These are phyloP conservation scores for Paramormyrops hopkinsi DNA, from an alignment of 2,797 vertebrate species.

Conservation along the genomic window DNA sequence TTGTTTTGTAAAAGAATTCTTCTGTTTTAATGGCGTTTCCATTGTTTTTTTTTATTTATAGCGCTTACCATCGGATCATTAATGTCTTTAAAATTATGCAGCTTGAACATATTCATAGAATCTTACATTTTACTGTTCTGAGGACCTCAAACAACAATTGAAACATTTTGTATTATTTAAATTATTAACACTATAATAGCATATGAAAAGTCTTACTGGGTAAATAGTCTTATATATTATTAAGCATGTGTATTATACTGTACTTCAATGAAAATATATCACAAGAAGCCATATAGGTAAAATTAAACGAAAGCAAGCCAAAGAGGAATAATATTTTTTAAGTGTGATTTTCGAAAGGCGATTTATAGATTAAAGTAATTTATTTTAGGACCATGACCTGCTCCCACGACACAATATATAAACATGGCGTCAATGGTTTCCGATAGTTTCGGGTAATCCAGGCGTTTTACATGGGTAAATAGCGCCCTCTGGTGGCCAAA, in stretches of 20 bases:
- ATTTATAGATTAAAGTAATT: background rate
- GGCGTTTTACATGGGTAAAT: constrained; percentile 35
- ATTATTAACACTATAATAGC: background rate
- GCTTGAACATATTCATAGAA: background rate
- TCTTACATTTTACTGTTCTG: background rate
- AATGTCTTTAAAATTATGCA: background rate
- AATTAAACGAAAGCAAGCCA: background rate
- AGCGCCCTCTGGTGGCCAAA: constrained; percentile 46
- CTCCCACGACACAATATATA: background rate
- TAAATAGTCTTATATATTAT: background rate
- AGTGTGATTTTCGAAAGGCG: background rate
- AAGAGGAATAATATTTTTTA: background rate
- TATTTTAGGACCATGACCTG: background rate
- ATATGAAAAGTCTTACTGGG: background rate
- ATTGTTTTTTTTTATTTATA: background rate
- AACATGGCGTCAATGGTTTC: background rate
- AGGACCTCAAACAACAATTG: background rate
- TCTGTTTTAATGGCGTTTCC: background rate
- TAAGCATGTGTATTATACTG: background rate
- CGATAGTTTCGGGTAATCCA: background rate
- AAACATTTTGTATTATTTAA: background rate
- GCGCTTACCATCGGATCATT: background rate
- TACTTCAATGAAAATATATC: background rate
- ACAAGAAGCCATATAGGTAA: background rate
- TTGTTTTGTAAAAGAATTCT: background rate